phyloP scores from a whole-genome alignment of 1,140 invertebrate species.

The Brevipalpus yothersi region DNA sequence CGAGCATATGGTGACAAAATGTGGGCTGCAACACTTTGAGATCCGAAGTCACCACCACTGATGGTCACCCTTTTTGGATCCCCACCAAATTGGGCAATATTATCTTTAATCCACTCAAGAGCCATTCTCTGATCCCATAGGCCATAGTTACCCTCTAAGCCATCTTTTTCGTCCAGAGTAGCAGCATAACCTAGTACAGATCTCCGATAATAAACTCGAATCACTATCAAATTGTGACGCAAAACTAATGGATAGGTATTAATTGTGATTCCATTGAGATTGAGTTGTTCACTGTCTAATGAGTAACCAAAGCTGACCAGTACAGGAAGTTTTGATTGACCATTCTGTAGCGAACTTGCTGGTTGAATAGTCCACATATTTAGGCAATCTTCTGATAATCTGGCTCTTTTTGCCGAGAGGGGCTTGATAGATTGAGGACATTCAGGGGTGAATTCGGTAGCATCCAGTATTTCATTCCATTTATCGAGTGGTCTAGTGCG shows the following conservation, averaged over 20 bases:
- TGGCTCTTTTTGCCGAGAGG: constrained; percentile 7
- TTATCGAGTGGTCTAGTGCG: neutral
- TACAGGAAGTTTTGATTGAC: neutral
- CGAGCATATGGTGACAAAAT: neutral
- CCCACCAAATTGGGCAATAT: constrained; percentile 27
- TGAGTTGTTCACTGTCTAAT: constrained; percentile 25
- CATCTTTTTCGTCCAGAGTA: constrained; percentile 14
- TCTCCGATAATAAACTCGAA: constrained; percentile 53
- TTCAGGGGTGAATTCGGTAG: constrained; percentile 8
- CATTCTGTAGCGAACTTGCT: neutral
- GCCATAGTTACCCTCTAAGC: constrained; percentile 15
- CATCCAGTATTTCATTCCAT: constrained; percentile 10
- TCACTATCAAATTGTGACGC: constrained; percentile 40
- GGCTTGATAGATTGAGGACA: constrained; percentile 11
- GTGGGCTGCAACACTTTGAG: neutral
- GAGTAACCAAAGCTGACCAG: constrained; percentile 29
- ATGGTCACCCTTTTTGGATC: neutral
- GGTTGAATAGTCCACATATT: constrained; percentile 44
- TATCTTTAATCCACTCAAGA: constrained; percentile 21
- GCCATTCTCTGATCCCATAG: constrained; percentile 20
- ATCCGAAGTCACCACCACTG: constrained; percentile 14
- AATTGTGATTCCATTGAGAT: constrained; percentile 24
- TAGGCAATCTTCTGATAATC: constrained; percentile 38
- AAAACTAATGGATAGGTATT: constrained; percentile 34
- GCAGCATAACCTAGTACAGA: constrained; percentile 36